Conservation (phyloP, 2,797 vertebrate species). For the Artibeus jamaicensis region DNA sequence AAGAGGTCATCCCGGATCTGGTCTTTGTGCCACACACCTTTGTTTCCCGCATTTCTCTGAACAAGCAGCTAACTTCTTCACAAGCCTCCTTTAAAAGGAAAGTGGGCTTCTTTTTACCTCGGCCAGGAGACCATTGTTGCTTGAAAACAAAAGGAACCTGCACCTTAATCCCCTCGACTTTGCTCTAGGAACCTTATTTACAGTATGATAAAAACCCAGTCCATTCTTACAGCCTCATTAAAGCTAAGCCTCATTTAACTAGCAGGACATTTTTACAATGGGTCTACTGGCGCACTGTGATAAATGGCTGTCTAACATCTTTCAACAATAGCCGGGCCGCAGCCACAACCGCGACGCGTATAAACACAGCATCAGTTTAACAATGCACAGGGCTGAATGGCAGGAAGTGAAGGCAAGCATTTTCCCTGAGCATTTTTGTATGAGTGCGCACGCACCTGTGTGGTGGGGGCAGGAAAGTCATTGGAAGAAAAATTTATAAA, state of each 20-base stretch:
- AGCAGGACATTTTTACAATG: slow-evolving; percentile 86
- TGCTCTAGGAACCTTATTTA: slow-evolving; percentile 83
- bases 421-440: slow-evolving; percentile 60
- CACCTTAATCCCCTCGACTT: slow-evolving; percentile 73
- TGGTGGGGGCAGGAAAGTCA: slow-evolving; percentile 14
- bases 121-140: not conserved
- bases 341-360: slow-evolving; percentile 76
- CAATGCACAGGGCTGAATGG: slow-evolving; percentile 80
- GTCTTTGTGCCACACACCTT: not conserved
- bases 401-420: slow-evolving; percentile 79
- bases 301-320: slow-evolving; percentile 82
- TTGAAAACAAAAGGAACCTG: slow-evolving; percentile 76
- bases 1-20: not conserved
- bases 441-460: not conserved
- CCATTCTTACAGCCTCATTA: slow-evolving; percentile 83
- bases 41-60: not conserved
- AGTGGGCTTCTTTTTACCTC: slow-evolving; percentile 52
- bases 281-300: slow-evolving; percentile 83
- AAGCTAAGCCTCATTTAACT: slow-evolving; percentile 86
- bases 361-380: slow-evolving; percentile 82
- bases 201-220: slow-evolving; percentile 74
- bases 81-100: slow-evolving; percentile 2
- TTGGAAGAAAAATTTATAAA: slow-evolving; percentile 20
- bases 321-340: slow-evolving; percentile 81
- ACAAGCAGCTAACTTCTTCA: slow-evolving; percentile 45